These are phyloP conservation scores for Stegodyphus dumicola DNA, from an alignment of 1,140 invertebrate genomes.

Conservation along the genomic window DNA sequence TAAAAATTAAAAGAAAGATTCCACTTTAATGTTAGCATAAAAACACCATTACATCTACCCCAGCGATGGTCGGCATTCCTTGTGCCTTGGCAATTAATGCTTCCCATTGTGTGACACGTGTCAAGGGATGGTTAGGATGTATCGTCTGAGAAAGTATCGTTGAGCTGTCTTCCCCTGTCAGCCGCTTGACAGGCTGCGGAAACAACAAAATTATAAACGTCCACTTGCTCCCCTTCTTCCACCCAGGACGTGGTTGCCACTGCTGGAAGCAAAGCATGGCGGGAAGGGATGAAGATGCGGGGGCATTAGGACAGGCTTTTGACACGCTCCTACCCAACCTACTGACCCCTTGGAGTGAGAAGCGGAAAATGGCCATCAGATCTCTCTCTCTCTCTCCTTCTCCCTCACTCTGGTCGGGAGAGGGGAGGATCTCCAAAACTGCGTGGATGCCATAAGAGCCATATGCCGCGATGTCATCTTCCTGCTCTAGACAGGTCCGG, in stretches of 20 bases:
- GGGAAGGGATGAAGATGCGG: conserved; percentile 2
- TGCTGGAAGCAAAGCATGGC: too few species aligned
- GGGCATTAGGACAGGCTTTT: conserved; percentile 38
- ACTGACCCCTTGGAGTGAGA: conserved; percentile 48
- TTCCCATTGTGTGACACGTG: conserved; percentile 45
- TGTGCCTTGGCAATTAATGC: conserved; percentile 46
- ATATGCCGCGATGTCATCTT: conserved; percentile 22
- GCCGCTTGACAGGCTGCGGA: conserved; percentile 44
- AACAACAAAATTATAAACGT: conserved; percentile 60
- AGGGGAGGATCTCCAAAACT: conserved; percentile 36
- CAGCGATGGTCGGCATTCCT: conserved; percentile 1
- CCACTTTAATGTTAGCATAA: background rate
- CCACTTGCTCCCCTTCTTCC: conserved; percentile 35
- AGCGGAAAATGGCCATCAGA: conserved; percentile 55
- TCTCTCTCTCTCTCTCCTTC: conserved; percentile 9
- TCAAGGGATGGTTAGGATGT: conserved; percentile 11
- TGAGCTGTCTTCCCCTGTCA: conserved; percentile 43
- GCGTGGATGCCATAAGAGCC: conserved; percentile 7
- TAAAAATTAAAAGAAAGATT: conserved; percentile 18
- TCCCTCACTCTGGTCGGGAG: background rate
- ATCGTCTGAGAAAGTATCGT: conserved; percentile 38
- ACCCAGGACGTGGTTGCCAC: background rate
- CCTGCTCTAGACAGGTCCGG: background rate
- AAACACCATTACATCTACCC: conserved; percentile 35
- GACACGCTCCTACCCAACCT: conserved; percentile 49